phyloP scores from a whole-genome alignment of 2,113 vertebrate genomes.

The Lepus timidus region DNA sequence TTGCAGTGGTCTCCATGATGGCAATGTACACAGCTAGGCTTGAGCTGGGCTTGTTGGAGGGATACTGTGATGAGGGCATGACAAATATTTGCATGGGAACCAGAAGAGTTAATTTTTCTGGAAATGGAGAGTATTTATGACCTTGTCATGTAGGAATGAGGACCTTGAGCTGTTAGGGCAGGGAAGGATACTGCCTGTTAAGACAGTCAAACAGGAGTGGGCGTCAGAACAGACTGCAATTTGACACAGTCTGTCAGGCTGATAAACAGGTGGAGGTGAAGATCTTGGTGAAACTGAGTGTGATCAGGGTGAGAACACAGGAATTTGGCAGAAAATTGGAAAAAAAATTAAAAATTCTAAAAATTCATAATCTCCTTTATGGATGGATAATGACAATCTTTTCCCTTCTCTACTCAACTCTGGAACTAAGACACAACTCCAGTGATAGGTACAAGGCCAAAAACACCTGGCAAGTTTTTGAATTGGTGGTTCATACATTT shows the following conservation, averaged over 20 bases:
- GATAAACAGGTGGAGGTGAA: neutral
- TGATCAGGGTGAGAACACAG: neutral
- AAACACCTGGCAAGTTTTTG: neutral
- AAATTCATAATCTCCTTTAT: constrained; percentile 8
- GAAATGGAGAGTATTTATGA: neutral
- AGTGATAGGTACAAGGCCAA: neutral
- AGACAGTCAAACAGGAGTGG: neutral
- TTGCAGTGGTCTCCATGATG: constrained; percentile 15
- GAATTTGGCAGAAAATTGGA: neutral
- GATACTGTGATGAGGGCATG: neutral
- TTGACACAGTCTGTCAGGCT: neutral
- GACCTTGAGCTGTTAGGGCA: neutral
- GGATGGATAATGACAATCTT: constrained; percentile 27
- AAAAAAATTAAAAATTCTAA: neutral
- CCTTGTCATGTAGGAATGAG: constrained; percentile 20
- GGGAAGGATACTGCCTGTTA: neutral
- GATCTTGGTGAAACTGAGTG: neutral
- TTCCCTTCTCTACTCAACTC: constrained; percentile 51
- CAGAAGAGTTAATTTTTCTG: neutral
- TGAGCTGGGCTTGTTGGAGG: constrained; percentile 36
- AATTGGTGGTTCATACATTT: constrained; percentile 6
- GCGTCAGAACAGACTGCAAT: neutral
- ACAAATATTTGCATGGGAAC: neutral
- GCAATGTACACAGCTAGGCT: neutral
- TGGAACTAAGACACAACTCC: constrained; percentile 14